Evolutionary conservation across 1,140 invertebrate species (phyloP).

Genomic region (Vollenhovia emeryi): DNA sequence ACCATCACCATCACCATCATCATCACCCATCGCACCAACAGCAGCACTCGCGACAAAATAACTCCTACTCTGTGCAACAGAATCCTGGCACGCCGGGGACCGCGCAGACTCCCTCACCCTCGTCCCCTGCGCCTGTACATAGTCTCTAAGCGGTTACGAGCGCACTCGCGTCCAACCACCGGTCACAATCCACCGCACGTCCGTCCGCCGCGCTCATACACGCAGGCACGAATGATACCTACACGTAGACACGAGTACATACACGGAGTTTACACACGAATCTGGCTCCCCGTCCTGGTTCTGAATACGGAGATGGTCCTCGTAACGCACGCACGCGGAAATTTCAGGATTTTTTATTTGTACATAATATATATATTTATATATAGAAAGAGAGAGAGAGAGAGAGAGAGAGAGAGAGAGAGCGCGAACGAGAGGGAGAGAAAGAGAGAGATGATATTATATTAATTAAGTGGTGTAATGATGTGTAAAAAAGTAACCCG

Average conservation of each 20-base stretch:
- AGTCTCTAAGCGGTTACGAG: conserved; percentile 78
- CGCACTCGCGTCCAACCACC: conserved; percentile 48
- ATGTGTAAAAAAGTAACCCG: conserved; percentile 71
- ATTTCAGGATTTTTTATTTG: conserved; percentile 75
- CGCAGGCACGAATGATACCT: conserved; percentile 46
- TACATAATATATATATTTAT: conserved; percentile 82
- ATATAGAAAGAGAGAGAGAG: conserved; percentile 63
- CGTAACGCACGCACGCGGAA: conserved; percentile 45
- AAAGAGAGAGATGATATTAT: conserved; percentile 59
- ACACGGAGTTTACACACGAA: conserved; percentile 39
- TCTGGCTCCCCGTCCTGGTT: conserved; percentile 36
- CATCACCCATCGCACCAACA: conserved; percentile 76
- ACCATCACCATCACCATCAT: conserved; percentile 72
- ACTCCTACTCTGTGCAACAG: conserved; percentile 78
- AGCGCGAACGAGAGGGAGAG: conserved; percentile 48
- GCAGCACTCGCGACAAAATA: conserved; percentile 78
- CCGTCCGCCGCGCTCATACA: conserved; percentile 52
- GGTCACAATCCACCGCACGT: conserved; percentile 36
- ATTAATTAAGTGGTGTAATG: conserved; percentile 75
- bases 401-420: conserved; percentile 40
- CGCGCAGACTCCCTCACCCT: conserved; percentile 83
- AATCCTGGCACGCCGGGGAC: conserved; percentile 82
- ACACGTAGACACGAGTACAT: conserved; percentile 20
- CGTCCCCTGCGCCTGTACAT: conserved; percentile 85
- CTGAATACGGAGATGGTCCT: conserved; percentile 38